Conservation (phyloP, 2,113 vertebrate species). For the Malurus cyaneus region DNA sequence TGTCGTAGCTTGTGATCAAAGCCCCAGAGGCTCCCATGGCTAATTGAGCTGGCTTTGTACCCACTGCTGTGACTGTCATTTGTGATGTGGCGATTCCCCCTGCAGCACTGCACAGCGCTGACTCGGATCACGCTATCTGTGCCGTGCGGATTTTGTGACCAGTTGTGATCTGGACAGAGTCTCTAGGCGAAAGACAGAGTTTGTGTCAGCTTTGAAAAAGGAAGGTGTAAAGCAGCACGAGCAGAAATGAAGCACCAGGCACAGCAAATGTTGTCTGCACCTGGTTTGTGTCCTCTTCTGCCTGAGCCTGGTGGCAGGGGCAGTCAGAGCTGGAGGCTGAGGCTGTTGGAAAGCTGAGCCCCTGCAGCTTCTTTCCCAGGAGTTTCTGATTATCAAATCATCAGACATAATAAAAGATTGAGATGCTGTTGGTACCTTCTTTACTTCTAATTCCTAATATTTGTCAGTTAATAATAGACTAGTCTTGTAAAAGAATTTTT, state of each 20-base stretch:
- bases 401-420: not conserved
- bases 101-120: not conserved
- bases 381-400: not conserved
- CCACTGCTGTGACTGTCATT: not conserved
- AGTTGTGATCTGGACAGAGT: not conserved
- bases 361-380: not conserved
- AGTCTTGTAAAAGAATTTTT: not conserved
- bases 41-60: not conserved
- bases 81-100: not conserved
- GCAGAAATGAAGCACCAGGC: not conserved
- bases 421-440: not conserved
- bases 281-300: not conserved
- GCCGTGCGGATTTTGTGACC: not conserved
- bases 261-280: not conserved
- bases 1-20: not conserved
- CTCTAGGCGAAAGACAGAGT: not conserved
- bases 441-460: not conserved
- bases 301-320: not conserved
- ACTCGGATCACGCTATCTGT: accelerated
- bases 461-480: not conserved
- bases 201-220: not conserved
- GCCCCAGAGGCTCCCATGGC: not conserved
- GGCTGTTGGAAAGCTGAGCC: not conserved
- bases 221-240: not conserved
- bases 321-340: not conserved